A percentile compares a stretch with the other conserved stretches of the same genome.
Evolutionary conservation across 2,113 vertebrate genomes (phyloP).

Genomic region (Neodon shergylaensis): DNA sequence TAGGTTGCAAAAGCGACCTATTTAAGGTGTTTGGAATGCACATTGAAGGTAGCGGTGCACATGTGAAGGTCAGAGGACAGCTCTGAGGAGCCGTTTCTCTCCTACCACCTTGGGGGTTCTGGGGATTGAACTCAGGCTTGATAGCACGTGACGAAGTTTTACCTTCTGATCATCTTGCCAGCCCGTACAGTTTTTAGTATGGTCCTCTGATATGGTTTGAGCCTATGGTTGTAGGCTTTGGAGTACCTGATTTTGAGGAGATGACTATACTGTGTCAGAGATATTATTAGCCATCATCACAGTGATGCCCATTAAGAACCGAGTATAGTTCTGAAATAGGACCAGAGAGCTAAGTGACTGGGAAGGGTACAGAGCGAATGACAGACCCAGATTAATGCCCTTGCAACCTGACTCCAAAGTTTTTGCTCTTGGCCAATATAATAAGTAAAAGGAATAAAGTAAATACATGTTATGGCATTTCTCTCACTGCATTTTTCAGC

Average conservation of each 20-base stretch:
- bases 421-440: conserved; percentile 18
- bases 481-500: neutral
- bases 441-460: conserved; percentile 13
- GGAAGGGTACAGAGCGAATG: neutral
- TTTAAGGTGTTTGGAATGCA: neutral
- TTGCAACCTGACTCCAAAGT: neutral
- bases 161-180: neutral
- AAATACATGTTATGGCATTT: neutral
- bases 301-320: neutral
- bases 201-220: conserved; percentile 20
- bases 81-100: neutral
- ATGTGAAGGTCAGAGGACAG: neutral
- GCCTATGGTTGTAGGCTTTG: neutral
- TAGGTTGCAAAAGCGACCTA: neutral
- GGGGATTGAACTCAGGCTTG: neutral
- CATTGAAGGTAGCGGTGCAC: neutral
- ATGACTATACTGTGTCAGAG: neutral
- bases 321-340: neutral
- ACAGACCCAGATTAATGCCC: neutral
- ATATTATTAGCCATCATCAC: neutral
- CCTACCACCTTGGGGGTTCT: neutral
- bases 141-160: neutral
- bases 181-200: conserved; percentile 19
- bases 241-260: neutral
- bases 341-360: neutral